Conservation (phyloP, 2,888 invertebrate species). For the Sphecodes monilicornis region DNA sequence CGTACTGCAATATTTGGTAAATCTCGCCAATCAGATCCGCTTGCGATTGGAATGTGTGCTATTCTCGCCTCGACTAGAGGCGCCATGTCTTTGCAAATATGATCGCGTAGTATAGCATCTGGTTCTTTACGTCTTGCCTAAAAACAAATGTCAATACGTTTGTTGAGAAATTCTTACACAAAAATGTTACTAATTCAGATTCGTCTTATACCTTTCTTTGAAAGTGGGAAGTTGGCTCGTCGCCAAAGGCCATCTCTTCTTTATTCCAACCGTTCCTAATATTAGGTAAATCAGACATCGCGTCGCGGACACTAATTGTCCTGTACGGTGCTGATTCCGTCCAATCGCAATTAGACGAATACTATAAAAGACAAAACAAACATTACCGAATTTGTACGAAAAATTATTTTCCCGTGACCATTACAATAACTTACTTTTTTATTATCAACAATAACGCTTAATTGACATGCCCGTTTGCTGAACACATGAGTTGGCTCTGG, state of each 20-base stretch:
- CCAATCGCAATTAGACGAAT: conserved; percentile 87
- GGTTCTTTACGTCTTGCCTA: conserved; percentile 87
- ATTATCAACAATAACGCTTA: conserved; percentile 87
- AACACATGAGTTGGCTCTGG: conserved; percentile 94
- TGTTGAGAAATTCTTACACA: not conserved
- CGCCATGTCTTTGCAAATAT: conserved; percentile 94
- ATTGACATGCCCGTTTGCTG: conserved; percentile 88
- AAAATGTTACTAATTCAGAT: not conserved
- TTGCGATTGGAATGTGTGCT: conserved; percentile 89
- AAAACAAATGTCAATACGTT: conserved; percentile 18
- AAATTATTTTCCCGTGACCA: not conserved
- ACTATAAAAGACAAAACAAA: conserved; percentile 55
- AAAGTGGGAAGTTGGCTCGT: conserved; percentile 90
- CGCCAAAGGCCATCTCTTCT: conserved; percentile 90
- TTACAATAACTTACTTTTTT: conserved; percentile 83
- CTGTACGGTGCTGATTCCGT: conserved; percentile 90
- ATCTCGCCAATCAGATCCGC: conserved; percentile 94
- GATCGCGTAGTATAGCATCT: conserved; percentile 88
- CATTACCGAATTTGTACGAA: not conserved
- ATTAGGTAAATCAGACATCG: conserved; percentile 92
- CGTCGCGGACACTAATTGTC: conserved; percentile 91
- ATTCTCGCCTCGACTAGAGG: conserved; percentile 92
- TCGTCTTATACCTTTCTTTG: conserved; percentile 86
- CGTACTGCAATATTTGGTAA: conserved; percentile 91
- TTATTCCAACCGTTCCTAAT: conserved; percentile 90